phyloP scores from a whole-genome alignment of 2,797 vertebrate species.

The Hippoglossus hippoglossus region DNA sequence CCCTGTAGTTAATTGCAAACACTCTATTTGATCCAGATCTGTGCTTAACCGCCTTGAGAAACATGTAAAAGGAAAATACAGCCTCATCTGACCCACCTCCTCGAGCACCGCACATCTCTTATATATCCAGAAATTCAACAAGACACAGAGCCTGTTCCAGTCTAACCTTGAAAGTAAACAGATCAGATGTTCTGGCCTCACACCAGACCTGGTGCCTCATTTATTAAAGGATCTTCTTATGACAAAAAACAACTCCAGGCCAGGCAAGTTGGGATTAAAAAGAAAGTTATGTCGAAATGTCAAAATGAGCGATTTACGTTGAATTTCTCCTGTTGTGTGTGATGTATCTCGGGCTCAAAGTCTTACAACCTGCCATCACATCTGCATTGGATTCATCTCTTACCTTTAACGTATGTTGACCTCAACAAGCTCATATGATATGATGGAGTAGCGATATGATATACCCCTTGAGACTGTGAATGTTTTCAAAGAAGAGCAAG shows the following conservation, averaged over 20 bases:
- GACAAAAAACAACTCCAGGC: slow-evolving; percentile 43
- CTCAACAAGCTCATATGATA: slow-evolving; percentile 9
- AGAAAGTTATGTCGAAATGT: slow-evolving; percentile 45
- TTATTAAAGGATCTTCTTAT: slow-evolving; percentile 65
- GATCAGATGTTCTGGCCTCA: slow-evolving; percentile 66
- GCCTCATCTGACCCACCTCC: slow-evolving; percentile 55
- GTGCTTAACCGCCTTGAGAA: slow-evolving; percentile 41
- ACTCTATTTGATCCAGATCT: slow-evolving; percentile 52
- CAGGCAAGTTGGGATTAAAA: slow-evolving; percentile 37
- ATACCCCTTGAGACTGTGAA: not conserved
- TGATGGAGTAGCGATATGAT: slow-evolving; percentile 28
- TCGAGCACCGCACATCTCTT: slow-evolving; percentile 46
- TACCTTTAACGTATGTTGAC: slow-evolving; percentile 19
- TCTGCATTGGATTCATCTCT: slow-evolving; percentile 15
- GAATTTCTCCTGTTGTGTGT: slow-evolving; percentile 19
- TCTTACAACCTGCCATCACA: slow-evolving; percentile 18
- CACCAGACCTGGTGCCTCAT: slow-evolving; percentile 62
- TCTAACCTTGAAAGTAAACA: slow-evolving; percentile 71
- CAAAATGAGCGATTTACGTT: slow-evolving; percentile 40
- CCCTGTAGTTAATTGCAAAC: slow-evolving; percentile 38
- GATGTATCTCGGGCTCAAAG: slow-evolving; percentile 38
- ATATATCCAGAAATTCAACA: slow-evolving; percentile 55
- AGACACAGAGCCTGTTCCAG: slow-evolving; percentile 55
- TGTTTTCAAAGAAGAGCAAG: slow-evolving; percentile 7
- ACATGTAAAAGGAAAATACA: slow-evolving; percentile 45